Evolutionary conservation across 2,797 vertebrate species (phyloP).

Genomic region (Euthynnus affinis): DNA sequence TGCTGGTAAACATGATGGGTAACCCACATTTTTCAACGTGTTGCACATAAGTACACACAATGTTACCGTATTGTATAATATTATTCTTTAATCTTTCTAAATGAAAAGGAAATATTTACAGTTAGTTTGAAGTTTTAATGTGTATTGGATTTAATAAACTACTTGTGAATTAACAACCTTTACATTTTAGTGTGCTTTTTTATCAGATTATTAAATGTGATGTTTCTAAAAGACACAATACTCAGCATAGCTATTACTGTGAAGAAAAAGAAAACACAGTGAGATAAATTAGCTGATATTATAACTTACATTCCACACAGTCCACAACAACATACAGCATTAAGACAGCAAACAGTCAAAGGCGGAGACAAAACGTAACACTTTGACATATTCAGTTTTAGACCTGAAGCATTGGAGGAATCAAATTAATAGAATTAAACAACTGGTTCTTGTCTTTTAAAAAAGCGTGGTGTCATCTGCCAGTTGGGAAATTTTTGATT

Average conservation of each 20-base stretch:
- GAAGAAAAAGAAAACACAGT: not conserved
- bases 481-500: no score
- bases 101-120: not conserved
- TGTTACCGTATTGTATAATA: not conserved
- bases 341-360: no score
- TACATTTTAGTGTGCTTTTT: no score
- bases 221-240: not conserved
- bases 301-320: no score
- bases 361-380: no score
- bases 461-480: no score
- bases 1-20: conserved; percentile 13
- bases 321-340: no score
- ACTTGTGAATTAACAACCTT: no score
- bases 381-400: no score
- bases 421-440: no score
- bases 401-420: no score
- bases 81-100: not conserved
- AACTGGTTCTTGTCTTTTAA: no score
- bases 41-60: not conserved
- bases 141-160: not conserved
- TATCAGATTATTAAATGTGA: not conserved
- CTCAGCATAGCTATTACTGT: not conserved
- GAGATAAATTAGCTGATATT: not conserved
- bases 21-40: not conserved
- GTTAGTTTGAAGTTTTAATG: not conserved